phyloP scores from a whole-genome alignment of 2,113 vertebrate genomes.

The Pao palembangensis region DNA sequence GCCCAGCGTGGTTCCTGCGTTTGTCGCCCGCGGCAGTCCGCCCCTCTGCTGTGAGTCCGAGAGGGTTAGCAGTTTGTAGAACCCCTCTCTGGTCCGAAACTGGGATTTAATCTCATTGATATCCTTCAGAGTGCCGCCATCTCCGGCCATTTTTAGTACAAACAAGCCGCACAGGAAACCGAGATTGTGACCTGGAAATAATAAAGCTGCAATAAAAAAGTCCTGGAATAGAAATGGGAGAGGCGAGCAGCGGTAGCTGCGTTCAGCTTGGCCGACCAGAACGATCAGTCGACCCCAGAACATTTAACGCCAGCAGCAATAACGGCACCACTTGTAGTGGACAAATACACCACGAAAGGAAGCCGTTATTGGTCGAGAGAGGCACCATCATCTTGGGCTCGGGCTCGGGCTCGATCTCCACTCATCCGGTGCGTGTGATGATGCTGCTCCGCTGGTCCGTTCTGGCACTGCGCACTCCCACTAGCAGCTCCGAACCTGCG shows the following conservation, averaged over 20 bases:
- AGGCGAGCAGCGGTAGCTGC: constrained; percentile 42
- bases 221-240: constrained; percentile 47
- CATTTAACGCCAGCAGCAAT: constrained; percentile 43
- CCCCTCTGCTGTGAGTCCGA: constrained; percentile 81
- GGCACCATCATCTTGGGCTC: constrained; percentile 31
- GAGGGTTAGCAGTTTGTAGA: constrained; percentile 88
- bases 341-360: background rate
- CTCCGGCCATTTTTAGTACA: constrained; percentile 81
- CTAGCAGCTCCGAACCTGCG: background rate
- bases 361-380: no score
- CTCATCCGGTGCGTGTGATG: constrained; percentile 41
- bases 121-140: constrained; percentile 83
- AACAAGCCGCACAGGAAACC: constrained; percentile 76
- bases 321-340: constrained; percentile 15
- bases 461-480: constrained; percentile 40
- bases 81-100: constrained; percentile 89
- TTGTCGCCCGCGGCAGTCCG: constrained; percentile 77
- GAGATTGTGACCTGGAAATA: constrained; percentile 74
- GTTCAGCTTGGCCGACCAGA: constrained; percentile 54
- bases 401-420: constrained; percentile 42
- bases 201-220: constrained; percentile 34
- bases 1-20: constrained; percentile 72
- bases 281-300: constrained; percentile 26
- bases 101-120: constrained; percentile 90
- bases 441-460: constrained; percentile 22